These are phyloP conservation scores for Odontamblyopus rebecca DNA, from an alignment of 2,797 vertebrate genomes.

Conservation along the genomic window DNA sequence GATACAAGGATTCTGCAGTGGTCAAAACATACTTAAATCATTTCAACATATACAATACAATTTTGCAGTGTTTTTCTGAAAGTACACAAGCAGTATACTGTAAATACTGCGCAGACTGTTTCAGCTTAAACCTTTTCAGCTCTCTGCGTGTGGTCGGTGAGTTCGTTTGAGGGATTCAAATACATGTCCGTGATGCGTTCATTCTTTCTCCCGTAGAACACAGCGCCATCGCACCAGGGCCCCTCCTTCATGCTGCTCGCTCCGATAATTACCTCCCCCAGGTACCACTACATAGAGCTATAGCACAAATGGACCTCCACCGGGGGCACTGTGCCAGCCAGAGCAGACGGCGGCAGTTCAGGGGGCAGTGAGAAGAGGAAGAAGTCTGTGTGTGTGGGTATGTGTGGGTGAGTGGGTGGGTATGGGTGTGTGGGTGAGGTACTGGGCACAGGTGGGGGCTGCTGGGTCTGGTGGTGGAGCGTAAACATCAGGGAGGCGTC, in stretches of 20 bases:
- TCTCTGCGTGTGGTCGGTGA: conserved; percentile 12
- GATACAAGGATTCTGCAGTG: too few species aligned
- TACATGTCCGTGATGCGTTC: conserved; percentile 21
- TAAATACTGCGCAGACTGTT: conserved; percentile 1
- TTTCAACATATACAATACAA: too few species aligned
- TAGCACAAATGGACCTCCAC: conserved; percentile 48
- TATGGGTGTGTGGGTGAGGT: conserved; percentile 22
- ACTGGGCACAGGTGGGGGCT: background rate
- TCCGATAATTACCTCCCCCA: conserved; percentile 77
- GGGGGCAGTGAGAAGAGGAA: conserved; percentile 54
- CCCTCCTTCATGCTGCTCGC: conserved; percentile 58
- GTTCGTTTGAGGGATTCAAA: conserved; percentile 34
- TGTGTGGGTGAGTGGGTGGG: too few species aligned
- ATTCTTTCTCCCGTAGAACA: conserved; percentile 17
- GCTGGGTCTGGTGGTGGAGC: conserved; percentile 27
- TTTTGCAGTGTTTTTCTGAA: background rate
- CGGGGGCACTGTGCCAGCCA: conserved; percentile 64
- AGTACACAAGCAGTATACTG: background rate
- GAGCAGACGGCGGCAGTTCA: conserved; percentile 70
- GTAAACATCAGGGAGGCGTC: conserved; percentile 55
- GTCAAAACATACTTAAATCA: background rate
- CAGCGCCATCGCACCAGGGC: conserved; percentile 17
- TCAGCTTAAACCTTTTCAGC: conserved; percentile 25
- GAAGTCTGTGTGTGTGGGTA: conserved; percentile 20
- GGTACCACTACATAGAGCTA: conserved; percentile 61